Percentiles rank a stretch among this genome's conserved stretches.
Evolutionary conservation across 2,113 vertebrate genomes (phyloP).

Genomic region (Semnornis frantzii): DNA sequence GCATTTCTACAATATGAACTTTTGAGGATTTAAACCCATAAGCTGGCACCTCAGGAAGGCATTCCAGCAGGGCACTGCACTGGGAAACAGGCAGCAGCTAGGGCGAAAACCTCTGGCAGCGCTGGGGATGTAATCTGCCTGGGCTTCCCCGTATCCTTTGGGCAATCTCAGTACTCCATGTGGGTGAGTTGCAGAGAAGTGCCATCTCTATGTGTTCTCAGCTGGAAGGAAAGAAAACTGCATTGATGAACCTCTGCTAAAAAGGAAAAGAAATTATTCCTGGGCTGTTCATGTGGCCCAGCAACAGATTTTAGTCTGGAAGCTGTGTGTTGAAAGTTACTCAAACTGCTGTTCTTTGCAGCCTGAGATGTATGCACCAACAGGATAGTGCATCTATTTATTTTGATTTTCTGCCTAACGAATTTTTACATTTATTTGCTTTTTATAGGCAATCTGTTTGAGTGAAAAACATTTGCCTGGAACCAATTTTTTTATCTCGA

Average conservation of each 20-base stretch:
- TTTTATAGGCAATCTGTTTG: not conserved
- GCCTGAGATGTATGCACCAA: not conserved
- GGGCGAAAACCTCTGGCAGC: not conserved
- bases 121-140: fast-evolving
- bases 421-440: not conserved
- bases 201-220: not conserved
- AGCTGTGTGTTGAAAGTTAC: not conserved
- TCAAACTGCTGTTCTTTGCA: not conserved
- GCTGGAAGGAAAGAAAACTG: not conserved
- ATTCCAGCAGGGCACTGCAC: not conserved
- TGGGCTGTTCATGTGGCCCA: not conserved
- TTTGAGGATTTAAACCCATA: not conserved
- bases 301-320: not conserved
- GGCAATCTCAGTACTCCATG: fast-evolving
- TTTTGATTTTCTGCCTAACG: not conserved
- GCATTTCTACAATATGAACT: not conserved
- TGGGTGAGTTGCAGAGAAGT: not conserved
- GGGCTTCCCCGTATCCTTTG: not conserved
- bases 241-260: not conserved
- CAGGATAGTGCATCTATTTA: not conserved
- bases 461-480: not conserved
- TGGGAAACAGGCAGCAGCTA: not conserved
- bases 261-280: not conserved
- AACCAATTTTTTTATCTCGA: not conserved
- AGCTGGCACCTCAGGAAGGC: not conserved